Conservation (phyloP, 2,113 vertebrate genomes). For the Thunnus maccoyii region DNA sequence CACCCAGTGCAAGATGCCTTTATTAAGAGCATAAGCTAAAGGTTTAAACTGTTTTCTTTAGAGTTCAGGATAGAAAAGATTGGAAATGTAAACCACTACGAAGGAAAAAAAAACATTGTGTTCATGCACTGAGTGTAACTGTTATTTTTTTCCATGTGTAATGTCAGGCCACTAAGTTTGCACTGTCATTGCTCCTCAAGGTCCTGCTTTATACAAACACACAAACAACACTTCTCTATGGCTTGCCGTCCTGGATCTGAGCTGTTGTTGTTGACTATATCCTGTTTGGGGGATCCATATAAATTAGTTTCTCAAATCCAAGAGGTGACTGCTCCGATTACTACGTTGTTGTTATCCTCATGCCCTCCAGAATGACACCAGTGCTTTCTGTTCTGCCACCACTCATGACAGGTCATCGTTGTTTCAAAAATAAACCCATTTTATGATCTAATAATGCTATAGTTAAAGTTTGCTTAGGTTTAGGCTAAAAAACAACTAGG, state of each 20-base stretch:
- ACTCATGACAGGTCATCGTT: too few relatives aligned
- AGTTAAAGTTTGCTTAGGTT: too few relatives aligned
- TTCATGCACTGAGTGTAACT: neutral
- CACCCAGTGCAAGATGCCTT: neutral
- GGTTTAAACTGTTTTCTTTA: neutral
- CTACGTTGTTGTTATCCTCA: neutral
- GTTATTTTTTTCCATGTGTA: neutral
- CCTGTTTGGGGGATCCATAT: conserved; percentile 2
- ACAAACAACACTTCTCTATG: too few relatives aligned
- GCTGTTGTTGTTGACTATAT: neutral
- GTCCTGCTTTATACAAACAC: neutral
- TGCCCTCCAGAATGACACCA: too few relatives aligned
- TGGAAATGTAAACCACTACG: neutral
- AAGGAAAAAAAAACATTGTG: neutral
- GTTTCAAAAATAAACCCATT: too few relatives aligned
- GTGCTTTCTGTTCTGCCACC: too few relatives aligned
- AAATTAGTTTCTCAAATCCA: neutral
- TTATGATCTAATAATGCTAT: too few relatives aligned
- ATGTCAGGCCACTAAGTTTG: neutral
- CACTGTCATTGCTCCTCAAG: neutral
- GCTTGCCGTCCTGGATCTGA: neutral
- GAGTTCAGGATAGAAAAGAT: neutral
- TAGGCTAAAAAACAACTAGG: too few relatives aligned
- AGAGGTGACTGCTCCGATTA: neutral
- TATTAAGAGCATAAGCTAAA: neutral